phyloP scores from a whole-genome alignment of 2,113 vertebrate genomes.

The Petrocephalus microphthalmus region DNA sequence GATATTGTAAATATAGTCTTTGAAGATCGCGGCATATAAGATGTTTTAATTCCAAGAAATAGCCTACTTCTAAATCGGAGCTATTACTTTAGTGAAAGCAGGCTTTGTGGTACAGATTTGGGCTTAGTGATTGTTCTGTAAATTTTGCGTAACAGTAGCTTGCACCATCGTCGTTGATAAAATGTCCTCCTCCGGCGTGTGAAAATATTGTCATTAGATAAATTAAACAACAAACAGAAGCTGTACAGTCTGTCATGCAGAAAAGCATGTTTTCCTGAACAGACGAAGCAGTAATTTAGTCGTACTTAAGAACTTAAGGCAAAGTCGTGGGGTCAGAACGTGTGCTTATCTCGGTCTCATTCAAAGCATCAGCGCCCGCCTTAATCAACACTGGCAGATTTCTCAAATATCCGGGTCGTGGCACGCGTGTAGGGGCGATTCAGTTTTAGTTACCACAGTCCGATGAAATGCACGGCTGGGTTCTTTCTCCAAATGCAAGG shows the following conservation, averaged over 20 bases:
- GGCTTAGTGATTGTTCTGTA: not conserved
- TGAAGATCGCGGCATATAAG: not conserved
- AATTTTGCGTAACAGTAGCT: not conserved
- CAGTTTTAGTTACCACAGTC: not conserved
- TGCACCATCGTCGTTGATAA: not conserved
- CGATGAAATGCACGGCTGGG: not conserved
- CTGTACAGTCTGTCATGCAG: not conserved
- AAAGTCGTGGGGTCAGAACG: not conserved
- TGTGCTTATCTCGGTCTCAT: not conserved
- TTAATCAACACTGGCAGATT: not conserved
- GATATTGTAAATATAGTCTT: not conserved
- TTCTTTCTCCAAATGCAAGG: not conserved
- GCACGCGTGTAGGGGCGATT: not conserved
- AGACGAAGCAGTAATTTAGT: not conserved
- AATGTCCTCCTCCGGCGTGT: not conserved
- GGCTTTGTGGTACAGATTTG: not conserved
- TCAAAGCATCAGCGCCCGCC: not conserved
- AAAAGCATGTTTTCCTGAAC: not conserved
- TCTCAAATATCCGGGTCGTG: not conserved
- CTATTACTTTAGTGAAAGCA: not conserved
- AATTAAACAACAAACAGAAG: not conserved
- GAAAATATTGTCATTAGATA: not conserved
- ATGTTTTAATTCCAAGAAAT: not conserved
- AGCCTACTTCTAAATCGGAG: not conserved
- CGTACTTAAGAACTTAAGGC: not conserved